A percentile compares a stretch with the other conserved stretches of the same genome.
Conservation (phyloP, 2,113 vertebrate species). For the Gadus macrocephalus region DNA sequence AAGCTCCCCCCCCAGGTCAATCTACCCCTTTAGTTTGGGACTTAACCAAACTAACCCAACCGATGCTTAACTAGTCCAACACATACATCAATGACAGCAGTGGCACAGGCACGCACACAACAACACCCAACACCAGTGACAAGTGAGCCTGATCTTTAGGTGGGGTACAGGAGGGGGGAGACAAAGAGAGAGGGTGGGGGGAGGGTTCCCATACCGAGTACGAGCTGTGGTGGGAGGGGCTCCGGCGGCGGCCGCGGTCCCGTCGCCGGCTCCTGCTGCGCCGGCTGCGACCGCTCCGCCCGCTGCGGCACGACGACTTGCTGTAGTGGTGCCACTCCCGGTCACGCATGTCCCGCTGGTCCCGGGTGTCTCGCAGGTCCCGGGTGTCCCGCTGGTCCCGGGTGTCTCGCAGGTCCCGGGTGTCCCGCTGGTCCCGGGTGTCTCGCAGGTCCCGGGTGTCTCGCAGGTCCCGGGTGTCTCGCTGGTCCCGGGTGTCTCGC, state of each 20-base stretch:
- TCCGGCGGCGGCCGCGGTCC: slow-evolving; percentile 72
- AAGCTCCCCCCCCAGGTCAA: slow-evolving; percentile 29
- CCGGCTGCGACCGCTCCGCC: slow-evolving; percentile 77
- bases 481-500: no score
- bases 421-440: no score
- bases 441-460: no score
- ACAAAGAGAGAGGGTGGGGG: slow-evolving; percentile 11
- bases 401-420: no score
- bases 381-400: no score
- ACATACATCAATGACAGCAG: slow-evolving; percentile 45
- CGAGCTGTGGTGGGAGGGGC: slow-evolving; percentile 76
- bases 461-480: no score
- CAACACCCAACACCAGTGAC: slow-evolving; percentile 51
- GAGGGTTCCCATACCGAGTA: slow-evolving; percentile 80
- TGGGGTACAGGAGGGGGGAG: slow-evolving; percentile 29
- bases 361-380: slow-evolving; percentile 13
- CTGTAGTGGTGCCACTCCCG: slow-evolving; percentile 89
- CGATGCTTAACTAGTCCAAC: slow-evolving; percentile 30
- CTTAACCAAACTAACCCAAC: slow-evolving; percentile 13
- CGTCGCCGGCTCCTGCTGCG: slow-evolving; percentile 78
- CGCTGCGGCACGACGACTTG: slow-evolving; percentile 84
- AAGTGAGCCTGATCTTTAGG: slow-evolving; percentile 46
- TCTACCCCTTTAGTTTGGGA: slow-evolving; percentile 28
- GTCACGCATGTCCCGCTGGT: slow-evolving; percentile 52
- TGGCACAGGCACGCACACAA: slow-evolving; percentile 35